Conservation (phyloP, 2,113 vertebrate species). For the Lasiurus borealis region DNA sequence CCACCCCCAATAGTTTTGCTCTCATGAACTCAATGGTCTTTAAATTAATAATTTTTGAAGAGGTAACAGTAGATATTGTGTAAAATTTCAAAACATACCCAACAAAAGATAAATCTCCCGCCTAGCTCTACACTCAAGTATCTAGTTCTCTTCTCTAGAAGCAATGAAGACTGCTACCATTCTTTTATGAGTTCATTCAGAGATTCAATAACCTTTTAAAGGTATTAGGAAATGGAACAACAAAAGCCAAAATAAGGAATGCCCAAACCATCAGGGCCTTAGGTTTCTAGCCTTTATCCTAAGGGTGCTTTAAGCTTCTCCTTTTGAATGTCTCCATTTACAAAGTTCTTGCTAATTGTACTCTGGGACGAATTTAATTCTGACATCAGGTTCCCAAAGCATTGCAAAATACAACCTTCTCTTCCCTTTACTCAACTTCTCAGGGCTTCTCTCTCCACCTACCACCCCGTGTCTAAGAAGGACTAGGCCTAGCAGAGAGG, state of each 20-base stretch:
- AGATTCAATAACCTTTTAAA: not conserved
- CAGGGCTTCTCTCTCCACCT: no score
- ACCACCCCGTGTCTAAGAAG: no score
- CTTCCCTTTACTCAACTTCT: not conserved
- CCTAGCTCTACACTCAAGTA: not conserved
- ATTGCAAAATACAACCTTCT: not conserved
- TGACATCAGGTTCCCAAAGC: not conserved
- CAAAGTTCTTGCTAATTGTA: not conserved
- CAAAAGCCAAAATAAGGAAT: not conserved
- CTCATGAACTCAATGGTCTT: not conserved
- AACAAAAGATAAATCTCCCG: not conserved
- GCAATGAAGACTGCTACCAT: no score
- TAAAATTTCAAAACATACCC: not conserved
- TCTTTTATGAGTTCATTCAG: not conserved
- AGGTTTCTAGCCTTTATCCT: not conserved
- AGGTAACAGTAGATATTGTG: not conserved
- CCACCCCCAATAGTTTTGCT: not conserved
- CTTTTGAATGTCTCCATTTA: not conserved
- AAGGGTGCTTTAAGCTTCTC: not conserved
- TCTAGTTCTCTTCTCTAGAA: not conserved
- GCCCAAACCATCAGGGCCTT: not conserved
- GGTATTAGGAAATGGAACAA: not conserved
- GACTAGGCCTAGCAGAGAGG: no score
- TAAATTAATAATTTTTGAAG: conserved; percentile 16
- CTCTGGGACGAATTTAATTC: not conserved